Evolutionary conservation across 2,888 invertebrate species (phyloP), one percentile per base, ranked within the genome.

Genomic region (Corbicula japonica): DNA sequence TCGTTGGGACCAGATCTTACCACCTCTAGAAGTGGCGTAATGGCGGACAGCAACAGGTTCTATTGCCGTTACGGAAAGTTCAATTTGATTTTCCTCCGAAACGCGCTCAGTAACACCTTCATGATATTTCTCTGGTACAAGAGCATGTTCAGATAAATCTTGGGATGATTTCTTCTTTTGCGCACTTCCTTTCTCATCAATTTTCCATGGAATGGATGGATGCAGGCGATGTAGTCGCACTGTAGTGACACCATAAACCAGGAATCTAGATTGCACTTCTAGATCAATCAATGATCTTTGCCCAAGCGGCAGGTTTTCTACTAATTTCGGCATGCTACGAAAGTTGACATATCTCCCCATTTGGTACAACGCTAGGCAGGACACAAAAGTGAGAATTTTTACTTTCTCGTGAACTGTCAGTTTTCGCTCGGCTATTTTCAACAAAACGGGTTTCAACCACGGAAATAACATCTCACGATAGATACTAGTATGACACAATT

Each of bases 1-100:
- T 28, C 54, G n/a, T 54, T n/a, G 26, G n/a, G 54, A 54, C 54
- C 54, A 54, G 18, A n/a, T n/a, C 54, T n/a, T 54, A 54, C 18
- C n/a, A 26, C 28, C 28, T n/a, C 54, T 54, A 23, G 54, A 28
- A 54, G 18, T 54, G n/a, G 23, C 21, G 18, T 28, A 28, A 54
- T 28, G 54, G n/a, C 18, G 2, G 2, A 28, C 26, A 54, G n/a
- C n/a, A n/a, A n/a, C n/a, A n/a, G n/a, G n/a, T n/a, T n/a, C n/a
- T n/a, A n/a, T n/a, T n/a, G n/a, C n/a, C n/a, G n/a, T n/a, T n/a
- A n/a, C n/a, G n/a, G n/a, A n/a, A n/a, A n/a, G n/a, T n/a, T n/a
- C n/a, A n/a, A n/a, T n/a, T n/a, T n/a, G n/a, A n/a, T n/a, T n/a
- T n/a, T n/a, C n/a, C n/a, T n/a, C n/a, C n/a, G n/a, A n/a, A n/a